Conservation (phyloP, 1,140 invertebrate genomes). For the Euwallacea fornicatus region DNA sequence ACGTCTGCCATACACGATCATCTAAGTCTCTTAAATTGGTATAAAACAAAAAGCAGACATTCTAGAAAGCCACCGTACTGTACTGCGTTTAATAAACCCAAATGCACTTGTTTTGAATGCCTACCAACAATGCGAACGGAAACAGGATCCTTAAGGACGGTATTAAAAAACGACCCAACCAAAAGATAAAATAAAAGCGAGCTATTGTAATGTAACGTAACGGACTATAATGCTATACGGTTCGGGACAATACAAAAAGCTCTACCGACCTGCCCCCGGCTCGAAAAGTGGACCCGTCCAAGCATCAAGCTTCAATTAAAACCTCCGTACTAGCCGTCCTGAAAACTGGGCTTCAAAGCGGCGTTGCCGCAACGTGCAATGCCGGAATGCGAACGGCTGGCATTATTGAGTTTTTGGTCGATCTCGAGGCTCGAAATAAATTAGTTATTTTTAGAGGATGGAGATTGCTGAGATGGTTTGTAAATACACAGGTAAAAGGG, state of each 20-base stretch:
- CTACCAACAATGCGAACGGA: conserved; percentile 7
- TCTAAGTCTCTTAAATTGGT: neutral
- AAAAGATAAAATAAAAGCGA: conserved; percentile 25
- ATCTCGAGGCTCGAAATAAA: conserved; percentile 34
- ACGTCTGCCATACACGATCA: neutral
- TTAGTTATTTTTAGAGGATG: conserved; percentile 31
- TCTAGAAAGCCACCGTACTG: neutral
- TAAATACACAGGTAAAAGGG: conserved; percentile 9
- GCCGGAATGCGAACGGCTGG: conserved; percentile 11
- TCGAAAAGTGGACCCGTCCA: conserved; percentile 45
- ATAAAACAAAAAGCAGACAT: neutral
- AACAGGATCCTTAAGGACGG: conserved; percentile 5
- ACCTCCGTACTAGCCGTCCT: conserved; percentile 48
- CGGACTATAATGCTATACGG: conserved; percentile 10
- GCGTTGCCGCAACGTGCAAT: conserved; percentile 24
- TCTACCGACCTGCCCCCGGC: conserved; percentile 38
- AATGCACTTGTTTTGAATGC: conserved; percentile 16
- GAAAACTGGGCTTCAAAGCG: conserved; percentile 41
- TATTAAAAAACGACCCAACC: conserved; percentile 10
- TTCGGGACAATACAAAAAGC: conserved; percentile 33
- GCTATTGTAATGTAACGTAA: conserved; percentile 29
- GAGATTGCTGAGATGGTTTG: conserved; percentile 4
- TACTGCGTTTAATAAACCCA: neutral
- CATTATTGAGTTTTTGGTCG: conserved; percentile 28
- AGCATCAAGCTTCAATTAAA: conserved; percentile 48